Base-by-base conservation (phyloP, 2,797 vertebrate species). In the Acanthurus tractus region DNA sequence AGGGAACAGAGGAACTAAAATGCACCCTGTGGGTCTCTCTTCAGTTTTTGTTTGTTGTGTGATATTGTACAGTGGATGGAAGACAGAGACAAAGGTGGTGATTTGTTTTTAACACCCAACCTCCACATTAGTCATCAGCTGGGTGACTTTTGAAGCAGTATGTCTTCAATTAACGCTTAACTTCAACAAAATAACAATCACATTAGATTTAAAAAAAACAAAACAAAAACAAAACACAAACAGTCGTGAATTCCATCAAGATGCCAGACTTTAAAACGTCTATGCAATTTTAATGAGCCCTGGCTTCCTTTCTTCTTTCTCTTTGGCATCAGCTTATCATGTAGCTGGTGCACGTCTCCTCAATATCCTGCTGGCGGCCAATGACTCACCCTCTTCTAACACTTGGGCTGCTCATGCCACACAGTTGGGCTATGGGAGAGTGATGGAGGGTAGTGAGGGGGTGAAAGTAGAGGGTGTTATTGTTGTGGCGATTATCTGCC, bases 381-480 rank as follows among this genome's bases (percentile, higher is more conserved):
- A 82, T 90, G 90, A 92, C 85, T 92, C 88, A 90, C 55, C 70
- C 55, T 79, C 49, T 70, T 79, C 62, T 23, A n/a, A 62, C 79
- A 57, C 79, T 81, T 12, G 54, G 67, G 75, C 75, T 56, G 62
- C 74, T 88, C 75, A 70, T 67, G 85, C 82, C 88, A 89, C 84
- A 85, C 84, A 88, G 88, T 88, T 87, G 84, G 83, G 76, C 71
- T 12, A 75, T 40, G 22, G 63, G 73, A 83, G 80, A 82, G 45
- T 86, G 90, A 83, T 54, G 83, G 62, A 48, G 63, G 17, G 64
- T 46, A 46, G 79, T 4, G 79, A 70, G 70, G 70, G 78, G 57
- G 74, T 57, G 72, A 63, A 59, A 64, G 71, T 29, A 6, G 40
- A 68, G 65, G 53, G 48, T 65, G 70, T 78, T 67, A 63, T 84